Percentiles rank a stretch among this genome's conserved stretches.
phyloP scores from a whole-genome alignment of 2,888 invertebrate genomes.

The Drosophila putrida region DNA sequence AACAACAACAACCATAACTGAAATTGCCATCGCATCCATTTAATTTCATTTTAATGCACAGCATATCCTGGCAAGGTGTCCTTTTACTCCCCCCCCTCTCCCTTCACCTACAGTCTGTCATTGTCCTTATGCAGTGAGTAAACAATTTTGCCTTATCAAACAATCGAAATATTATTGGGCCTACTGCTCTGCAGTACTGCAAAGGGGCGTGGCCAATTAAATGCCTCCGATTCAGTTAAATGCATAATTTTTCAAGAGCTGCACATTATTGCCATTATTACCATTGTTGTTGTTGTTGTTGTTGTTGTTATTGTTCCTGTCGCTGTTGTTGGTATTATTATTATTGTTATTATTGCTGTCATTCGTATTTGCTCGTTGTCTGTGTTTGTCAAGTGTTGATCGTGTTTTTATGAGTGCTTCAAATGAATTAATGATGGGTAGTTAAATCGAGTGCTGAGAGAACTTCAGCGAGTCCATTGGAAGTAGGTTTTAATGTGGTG shows the following conservation, averaged over 20 bases:
- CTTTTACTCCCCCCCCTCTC: neutral
- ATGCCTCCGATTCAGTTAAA: conserved; percentile 55
- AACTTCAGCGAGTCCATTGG: neutral
- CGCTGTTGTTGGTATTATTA: conserved; percentile 42
- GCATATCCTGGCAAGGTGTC: conserved; percentile 60
- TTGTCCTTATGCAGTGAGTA: conserved; percentile 56
- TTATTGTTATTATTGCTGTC: conserved; percentile 36
- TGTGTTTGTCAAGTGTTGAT: conserved; percentile 66
- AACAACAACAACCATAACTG: conserved; percentile 36
- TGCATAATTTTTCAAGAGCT: conserved; percentile 61
- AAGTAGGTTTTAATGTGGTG: neutral
- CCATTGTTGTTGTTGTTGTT: conserved; percentile 27
- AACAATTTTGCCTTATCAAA: conserved; percentile 68
- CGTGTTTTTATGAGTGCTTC: conserved; percentile 42
- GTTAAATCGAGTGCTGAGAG: conserved; percentile 4
- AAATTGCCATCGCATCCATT: conserved; percentile 68
- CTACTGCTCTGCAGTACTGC: neutral
- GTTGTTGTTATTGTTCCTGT: conserved; percentile 16
- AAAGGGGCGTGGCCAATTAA: conserved; percentile 62
- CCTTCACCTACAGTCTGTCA: conserved; percentile 1
- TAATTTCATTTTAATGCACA: conserved; percentile 78
- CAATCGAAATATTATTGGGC: conserved; percentile 47
- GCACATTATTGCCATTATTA: conserved; percentile 55
- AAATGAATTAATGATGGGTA: conserved; percentile 30
- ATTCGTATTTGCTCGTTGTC: conserved; percentile 56